Evolutionary conservation across 2,113 vertebrate species (phyloP).

Genomic region (Oncorhynchus gorbuscha): DNA sequence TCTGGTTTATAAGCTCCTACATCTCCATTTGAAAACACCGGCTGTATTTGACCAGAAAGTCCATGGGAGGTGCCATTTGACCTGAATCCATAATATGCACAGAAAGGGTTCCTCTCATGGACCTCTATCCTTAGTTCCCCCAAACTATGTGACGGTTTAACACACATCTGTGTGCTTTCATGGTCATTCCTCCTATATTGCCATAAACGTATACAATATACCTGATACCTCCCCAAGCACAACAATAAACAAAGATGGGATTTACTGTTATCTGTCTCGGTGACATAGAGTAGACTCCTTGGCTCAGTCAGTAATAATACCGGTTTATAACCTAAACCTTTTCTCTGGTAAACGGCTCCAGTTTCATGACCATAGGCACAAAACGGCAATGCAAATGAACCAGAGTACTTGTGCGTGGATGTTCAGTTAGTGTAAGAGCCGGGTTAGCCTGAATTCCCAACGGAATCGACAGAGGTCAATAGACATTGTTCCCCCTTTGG

Average conservation of each 20-base stretch:
- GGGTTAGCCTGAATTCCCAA: constrained; percentile 48
- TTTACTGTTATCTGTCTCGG: background rate
- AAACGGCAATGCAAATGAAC: background rate
- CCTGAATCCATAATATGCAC: too few relatives aligned
- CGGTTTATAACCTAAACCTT: constrained; percentile 11
- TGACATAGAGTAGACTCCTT: background rate
- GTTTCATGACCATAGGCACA: constrained; percentile 32
- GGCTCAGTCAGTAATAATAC: constrained; percentile 3
- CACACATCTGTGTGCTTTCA: too few relatives aligned
- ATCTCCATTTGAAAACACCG: too few relatives aligned
- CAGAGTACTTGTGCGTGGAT: background rate
- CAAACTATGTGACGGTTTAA: too few relatives aligned
- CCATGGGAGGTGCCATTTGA: too few relatives aligned
- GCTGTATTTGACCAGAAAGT: too few relatives aligned
- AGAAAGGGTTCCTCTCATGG: too few relatives aligned
- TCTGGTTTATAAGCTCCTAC: too few relatives aligned
- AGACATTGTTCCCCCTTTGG: constrained; percentile 1
- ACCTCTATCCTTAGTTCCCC: too few relatives aligned
- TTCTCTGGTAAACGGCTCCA: constrained; percentile 23
- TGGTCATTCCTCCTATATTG: too few relatives aligned
- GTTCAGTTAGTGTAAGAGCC: constrained; percentile 12
- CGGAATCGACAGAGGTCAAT: constrained; percentile 28
- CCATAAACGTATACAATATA: too few relatives aligned
- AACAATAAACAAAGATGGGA: constrained; percentile 2
- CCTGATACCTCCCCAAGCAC: too few relatives aligned